Base-by-base conservation (phyloP, 2,888 invertebrate genomes). In the Drosophila quasianomalipes region DNA sequence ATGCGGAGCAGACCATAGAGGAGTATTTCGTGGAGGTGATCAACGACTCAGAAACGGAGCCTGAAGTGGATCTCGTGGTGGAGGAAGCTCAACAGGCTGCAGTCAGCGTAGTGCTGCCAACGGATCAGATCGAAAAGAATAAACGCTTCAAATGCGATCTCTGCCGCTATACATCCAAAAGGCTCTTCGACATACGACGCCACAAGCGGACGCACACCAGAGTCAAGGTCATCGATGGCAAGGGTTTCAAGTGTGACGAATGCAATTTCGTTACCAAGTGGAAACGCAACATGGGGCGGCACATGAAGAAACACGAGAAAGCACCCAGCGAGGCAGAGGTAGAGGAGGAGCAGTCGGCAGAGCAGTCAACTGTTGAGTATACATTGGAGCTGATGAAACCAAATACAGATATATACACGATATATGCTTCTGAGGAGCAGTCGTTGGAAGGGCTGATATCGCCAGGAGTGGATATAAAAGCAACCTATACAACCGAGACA, bases 271-370 rank as follows among this genome's bases (percentile, higher is more conserved):
- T 54, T 5, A 79, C 81, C 6, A 79, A 79, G n/a, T 72, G 72
- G 77, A 81, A 76, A 28, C 72, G 79, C 0, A 79, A 79, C 22
- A 79, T 79, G 44, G 44, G n/a, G 9, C 64, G 81, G 1, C 78
- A 79, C 30, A 54, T 76, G 35, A 64, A 26, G 2, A 70, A 49
- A 22, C 78, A 78, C 47, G 31, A 54, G 0, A 51, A 59, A 1
- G 4, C 47, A 0, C 16, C 37, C 6, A 16, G 12, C 6, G 52
- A 58, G 30, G n/a, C 41, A 14, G 9, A 28, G 1, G 14, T 47
- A 7, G 33, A 33, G 19, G 37, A 49, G 19, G 52, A 60, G 1
- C 16, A 57, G 0, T 9, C 51, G 3, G 7, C 30, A 7, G 62
- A 67, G 16, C 57, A n/a, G 9, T 39, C 39, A n/a, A 30, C 30